Base-by-base conservation (phyloP, 1,140 invertebrate genomes). In the Zeugodacus cucurbitae region DNA sequence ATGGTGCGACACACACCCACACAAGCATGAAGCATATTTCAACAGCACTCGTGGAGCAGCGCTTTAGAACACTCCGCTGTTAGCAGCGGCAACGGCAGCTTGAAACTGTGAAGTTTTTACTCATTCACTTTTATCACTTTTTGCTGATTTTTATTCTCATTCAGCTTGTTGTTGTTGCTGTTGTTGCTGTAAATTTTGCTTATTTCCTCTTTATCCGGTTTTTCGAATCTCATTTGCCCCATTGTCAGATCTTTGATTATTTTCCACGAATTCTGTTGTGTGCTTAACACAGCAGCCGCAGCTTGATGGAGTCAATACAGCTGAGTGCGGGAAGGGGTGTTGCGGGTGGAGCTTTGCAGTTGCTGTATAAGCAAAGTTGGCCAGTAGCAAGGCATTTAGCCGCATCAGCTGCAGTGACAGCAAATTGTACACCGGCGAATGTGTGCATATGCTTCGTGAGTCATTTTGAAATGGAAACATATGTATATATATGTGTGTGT, bases 211-310 rank as follows among this genome's bases (percentile, higher is more conserved):
- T 82, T 48, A 82, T 82, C 74, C 37, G 41, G 41, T 54, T 82
- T 26, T 48, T 82, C 74, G 74, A 82, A 82, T 82, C 74, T 48
- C 74, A 82, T 82, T 82, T 82, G 74, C 41, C 74, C 26, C 74
- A 82, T 82, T 82, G 74, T 82, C 74, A 82, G 74, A 82, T 82
- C 74, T 37, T 48, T 82, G 74, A 82, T 82, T 82, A 82, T 82
- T 82, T 82, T 82, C 74, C 74, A 82, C 74, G 74, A 82, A 82
- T 82, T 82, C 20, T 82, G 48, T 54, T 54, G 48, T 82, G 26
- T 82, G 74, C 41, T 82, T 82, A 82, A 82, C 74, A 82, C 74
- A 82, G 34, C 74, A 54, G n/a, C 74, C n/a, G 11, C 41, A 7
- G 3, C 26, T 2, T 0, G 57, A 0, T 20, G 57, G 14, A n/a